Base-by-base conservation (phyloP, 2,888 invertebrate species). In the Pachycephus smyrnensis region DNA sequence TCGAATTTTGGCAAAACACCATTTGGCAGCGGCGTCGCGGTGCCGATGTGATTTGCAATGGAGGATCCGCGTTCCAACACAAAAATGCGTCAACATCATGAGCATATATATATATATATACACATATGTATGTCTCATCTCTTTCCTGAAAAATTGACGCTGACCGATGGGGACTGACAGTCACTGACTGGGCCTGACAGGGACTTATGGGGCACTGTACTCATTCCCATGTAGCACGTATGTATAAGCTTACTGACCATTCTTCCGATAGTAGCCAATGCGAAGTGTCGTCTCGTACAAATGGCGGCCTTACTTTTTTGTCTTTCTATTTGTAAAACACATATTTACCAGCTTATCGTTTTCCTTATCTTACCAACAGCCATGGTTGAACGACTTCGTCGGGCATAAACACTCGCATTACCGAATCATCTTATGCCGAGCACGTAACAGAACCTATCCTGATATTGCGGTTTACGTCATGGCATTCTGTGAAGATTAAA, bases 281-380 rank as follows among this genome's bases (percentile, higher is more conserved):
- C 9, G 9, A 9, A 55, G 55, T 55, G 55, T 9, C 55, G 55
- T 9, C 55, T 55, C 23, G 55, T 23, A 23, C 23, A 23, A 9
- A 55, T 23, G 55, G 55, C 23, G 55, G 23, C 31, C 12, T 71
- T 31, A 71, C 71, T 31, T 71, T 55, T 55, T 33, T 71, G 12
- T 3, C 33, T 31, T 71, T 71, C 15, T 71, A 32, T 37, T 69
- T 77, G 55, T 23, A n/a, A 69, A 76, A 69, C 73, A 77, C 73
- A 78, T 78, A 82, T 77, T 77, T 74, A 36, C 75, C 69, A 15
- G 77, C 74, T 82, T 84, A 83, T 83, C 83, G 73, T 33, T 4
- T 55, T 12, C 11, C 77, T 84, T 84, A 84, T 84, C 83, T 69
- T 69, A n/a, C n/a, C 32, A 37, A 69, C 76, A 75, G 77, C 73